Base-by-base conservation (phyloP, 1,140 invertebrate species). In the Scaptomyza pallida region DNA sequence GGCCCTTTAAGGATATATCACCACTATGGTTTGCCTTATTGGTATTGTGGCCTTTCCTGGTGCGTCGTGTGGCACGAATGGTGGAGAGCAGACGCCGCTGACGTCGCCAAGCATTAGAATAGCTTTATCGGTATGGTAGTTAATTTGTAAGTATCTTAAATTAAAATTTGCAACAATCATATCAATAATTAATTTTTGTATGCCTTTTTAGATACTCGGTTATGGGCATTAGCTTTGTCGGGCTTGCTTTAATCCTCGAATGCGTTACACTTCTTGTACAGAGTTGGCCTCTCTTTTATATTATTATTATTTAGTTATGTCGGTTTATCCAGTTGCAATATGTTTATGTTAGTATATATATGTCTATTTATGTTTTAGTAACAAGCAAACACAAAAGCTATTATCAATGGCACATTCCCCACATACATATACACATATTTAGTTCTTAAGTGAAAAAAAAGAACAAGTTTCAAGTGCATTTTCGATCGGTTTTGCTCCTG, bases 21-120 rank as follows among this genome's bases (percentile, higher is more conserved):
- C 92, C 93, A 2, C 78, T 91, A 21, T 92, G 94, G 71, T 92
- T 94, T 21, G 85, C 91, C 15, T 89, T 94, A 30, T 76, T 94
- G 50, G 91, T 94, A 15, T 33, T 93, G 13, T 94, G 94, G 94
- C 94, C 94, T 15, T 94, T 94, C 71, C 33, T 94, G 21, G 93
- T 92, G 37, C 55, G 77, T 55, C 85, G 88, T 8, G 62, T 91
- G 43, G 73, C 71, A 13, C 67, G 75, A 33, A 13, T 86, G 63
- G 48, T 88, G 21, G 77, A 85, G 21, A 35, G 70, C 45, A 75
- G 30, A 52, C 82, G 78, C 64, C 82, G 78, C 70, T 86, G 81
- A 86, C 77, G 33, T 10, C 33, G 19, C 10, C 23, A 17, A 35
- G 8, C 16, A 13, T 50, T 50, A 26, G 45, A 17, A 8, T 51